Conservation (phyloP, 1,140 invertebrate genomes). For the Olivierus martensii region DNA sequence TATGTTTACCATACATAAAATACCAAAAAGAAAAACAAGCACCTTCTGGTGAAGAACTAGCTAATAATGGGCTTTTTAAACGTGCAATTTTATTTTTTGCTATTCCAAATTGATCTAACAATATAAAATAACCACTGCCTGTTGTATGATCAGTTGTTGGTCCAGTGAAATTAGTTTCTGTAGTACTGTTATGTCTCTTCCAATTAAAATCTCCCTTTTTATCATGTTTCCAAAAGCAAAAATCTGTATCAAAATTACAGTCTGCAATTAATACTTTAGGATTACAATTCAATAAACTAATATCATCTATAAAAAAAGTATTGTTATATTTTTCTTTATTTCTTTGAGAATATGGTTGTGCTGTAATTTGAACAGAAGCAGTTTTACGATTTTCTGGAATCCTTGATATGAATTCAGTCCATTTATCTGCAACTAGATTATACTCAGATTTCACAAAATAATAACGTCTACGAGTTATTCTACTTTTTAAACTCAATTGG, state of each 20-base stretch:
- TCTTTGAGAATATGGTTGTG: not conserved
- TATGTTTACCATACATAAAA: conserved; percentile 20
- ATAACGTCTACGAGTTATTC: no score
- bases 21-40: conserved; percentile 22
- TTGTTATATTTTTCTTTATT: not conserved
- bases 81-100: not conserved
- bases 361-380: no score
- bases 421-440: no score
- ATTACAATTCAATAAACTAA: conserved; percentile 17
- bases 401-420: no score
- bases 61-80: conserved; percentile 8
- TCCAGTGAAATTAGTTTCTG: conserved; percentile 6
- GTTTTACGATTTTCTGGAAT: no score
- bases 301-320: conserved; percentile 11
- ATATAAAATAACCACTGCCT: conserved; percentile 19
- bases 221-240: conserved; percentile 10
- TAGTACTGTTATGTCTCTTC: conserved; percentile 8
- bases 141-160: conserved; percentile 20
- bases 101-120: conserved; percentile 6
- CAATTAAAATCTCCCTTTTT: conserved; percentile 1
- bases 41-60: conserved; percentile 1
- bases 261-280: conserved; percentile 13
- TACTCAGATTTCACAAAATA: no score
- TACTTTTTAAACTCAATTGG: no score
- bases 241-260: conserved; percentile 16